These are phyloP conservation scores for Cyclina sinensis DNA, from an alignment of 1,140 invertebrate genomes.

Conservation along the genomic window DNA sequence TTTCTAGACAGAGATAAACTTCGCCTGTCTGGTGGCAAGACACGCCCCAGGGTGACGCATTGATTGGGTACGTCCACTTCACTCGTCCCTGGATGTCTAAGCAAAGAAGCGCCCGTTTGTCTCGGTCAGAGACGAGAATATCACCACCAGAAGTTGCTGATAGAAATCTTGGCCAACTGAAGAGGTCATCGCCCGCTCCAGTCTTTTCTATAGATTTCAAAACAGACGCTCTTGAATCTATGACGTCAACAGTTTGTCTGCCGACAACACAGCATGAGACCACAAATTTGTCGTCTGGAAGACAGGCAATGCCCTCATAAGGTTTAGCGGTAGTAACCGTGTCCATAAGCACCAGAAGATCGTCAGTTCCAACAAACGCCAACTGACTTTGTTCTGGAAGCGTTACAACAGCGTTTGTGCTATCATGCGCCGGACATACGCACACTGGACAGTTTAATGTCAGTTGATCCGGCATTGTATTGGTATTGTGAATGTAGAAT, in stretches of 20 bases:
- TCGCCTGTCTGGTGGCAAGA: conserved; percentile 39
- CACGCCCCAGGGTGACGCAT: conserved; percentile 64
- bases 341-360: conserved; percentile 27
- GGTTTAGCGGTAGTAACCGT: conserved; percentile 45
- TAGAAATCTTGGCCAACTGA: conserved; percentile 65
- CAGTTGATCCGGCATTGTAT: conserved; percentile 4
- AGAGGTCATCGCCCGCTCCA: conserved; percentile 1
- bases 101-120: conserved; percentile 53
- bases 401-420: conserved; percentile 42
- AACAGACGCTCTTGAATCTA: conserved; percentile 26
- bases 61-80: conserved; percentile 26
- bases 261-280: conserved; percentile 63
- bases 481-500: conserved; percentile 6
- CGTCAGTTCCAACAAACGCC: conserved; percentile 21
- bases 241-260: conserved; percentile 56
- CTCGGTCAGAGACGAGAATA: conserved; percentile 61
- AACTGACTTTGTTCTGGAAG: conserved; percentile 55
- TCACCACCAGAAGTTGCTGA: conserved; percentile 48
- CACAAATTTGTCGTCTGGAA: conserved; percentile 28
- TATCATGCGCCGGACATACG: conserved; percentile 7
- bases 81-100: conserved; percentile 2
- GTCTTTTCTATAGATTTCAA: conserved; percentile 43
- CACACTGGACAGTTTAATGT: conserved; percentile 59
- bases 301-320: conserved; percentile 56
- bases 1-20: conserved; percentile 60